Evolutionary conservation across 1,140 invertebrate genomes (phyloP).

Genomic region (Melipona quadrifasciata): DNA sequence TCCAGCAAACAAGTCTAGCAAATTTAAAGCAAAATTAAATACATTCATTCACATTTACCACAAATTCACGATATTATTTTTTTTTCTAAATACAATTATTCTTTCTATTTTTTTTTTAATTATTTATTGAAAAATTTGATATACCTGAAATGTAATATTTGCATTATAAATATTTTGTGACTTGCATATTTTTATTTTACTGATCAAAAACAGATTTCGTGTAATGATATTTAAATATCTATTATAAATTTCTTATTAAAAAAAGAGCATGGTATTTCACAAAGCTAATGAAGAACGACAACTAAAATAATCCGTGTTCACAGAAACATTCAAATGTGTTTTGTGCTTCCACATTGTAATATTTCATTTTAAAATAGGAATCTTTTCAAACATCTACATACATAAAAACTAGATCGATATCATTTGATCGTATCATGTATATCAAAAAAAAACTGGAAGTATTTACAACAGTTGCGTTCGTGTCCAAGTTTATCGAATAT

Average conservation of each 20-base stretch:
- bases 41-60: not conserved
- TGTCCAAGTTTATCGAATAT: not conserved
- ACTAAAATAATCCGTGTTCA: not conserved
- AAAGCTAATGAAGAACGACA: not conserved
- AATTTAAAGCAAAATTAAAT: slow-evolving; percentile 2
- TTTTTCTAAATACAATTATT: not conserved
- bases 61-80: not conserved
- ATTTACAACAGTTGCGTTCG: not conserved
- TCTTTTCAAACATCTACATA: not conserved
- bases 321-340: not conserved
- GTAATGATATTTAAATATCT: not conserved
- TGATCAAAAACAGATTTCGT: not conserved
- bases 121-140: not conserved
- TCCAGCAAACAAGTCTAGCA: not conserved
- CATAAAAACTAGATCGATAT: not conserved
- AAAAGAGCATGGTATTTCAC: no score
- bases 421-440: not conserved
- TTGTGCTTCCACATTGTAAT: not conserved
- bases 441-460: not conserved
- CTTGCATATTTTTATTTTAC: not conserved
- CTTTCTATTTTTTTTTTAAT: not conserved
- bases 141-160: not conserved
- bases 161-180: not conserved
- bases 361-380: not conserved
- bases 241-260: not conserved